Evolutionary conservation across 2,113 vertebrate genomes (phyloP).

Genomic region (Mandrillus leucophaeus): DNA sequence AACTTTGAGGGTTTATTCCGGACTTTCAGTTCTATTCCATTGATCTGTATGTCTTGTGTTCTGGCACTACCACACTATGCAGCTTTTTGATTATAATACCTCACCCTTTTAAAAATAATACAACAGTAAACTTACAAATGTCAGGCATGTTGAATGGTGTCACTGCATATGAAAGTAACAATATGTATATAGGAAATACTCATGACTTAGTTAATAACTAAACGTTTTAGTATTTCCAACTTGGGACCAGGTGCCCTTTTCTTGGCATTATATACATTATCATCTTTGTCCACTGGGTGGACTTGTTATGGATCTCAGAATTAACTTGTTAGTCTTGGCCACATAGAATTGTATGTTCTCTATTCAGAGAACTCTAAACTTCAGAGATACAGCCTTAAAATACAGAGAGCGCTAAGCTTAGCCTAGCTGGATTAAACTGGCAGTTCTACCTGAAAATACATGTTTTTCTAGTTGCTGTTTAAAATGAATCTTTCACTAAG

Average conservation of each 20-base stretch:
- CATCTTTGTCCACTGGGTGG: background rate
- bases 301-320: background rate
- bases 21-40: background rate
- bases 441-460: background rate
- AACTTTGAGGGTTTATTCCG: background rate
- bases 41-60: background rate
- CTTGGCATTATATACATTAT: background rate
- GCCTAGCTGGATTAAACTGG: background rate
- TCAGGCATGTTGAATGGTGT: background rate
- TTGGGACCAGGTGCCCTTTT: background rate
- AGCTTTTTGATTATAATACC: background rate
- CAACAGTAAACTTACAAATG: background rate
- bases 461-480: background rate
- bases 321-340: background rate
- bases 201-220: background rate
- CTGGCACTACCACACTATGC: background rate
- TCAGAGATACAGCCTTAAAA: background rate
- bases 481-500: background rate
- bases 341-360: background rate
- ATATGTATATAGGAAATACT: background rate
- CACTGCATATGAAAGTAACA: background rate
- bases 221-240: background rate
- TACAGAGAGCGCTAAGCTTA: background rate
- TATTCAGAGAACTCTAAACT: background rate
- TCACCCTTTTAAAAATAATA: background rate